Evolutionary conservation across 2,888 invertebrate species (phyloP).

Genomic region (Limnephilus auricula): DNA sequence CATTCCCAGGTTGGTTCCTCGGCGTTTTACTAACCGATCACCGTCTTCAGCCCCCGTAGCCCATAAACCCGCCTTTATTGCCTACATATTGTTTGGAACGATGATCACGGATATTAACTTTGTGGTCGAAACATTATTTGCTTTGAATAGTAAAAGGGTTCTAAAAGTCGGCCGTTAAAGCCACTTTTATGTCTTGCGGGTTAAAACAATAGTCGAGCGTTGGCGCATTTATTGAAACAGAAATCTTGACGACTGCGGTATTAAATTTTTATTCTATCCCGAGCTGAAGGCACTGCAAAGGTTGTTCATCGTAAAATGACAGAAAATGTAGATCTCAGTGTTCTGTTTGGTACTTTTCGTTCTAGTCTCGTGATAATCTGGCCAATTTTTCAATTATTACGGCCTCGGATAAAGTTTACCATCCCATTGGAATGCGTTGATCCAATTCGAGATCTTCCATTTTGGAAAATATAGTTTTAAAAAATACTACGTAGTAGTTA

Average conservation of each 20-base stretch:
- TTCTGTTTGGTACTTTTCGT: background rate
- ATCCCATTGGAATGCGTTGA: background rate
- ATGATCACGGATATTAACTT: conserved; percentile 62
- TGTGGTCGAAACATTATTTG: conserved; percentile 64
- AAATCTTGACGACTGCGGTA: conserved; percentile 57
- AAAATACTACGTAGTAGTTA: too few relatives aligned
- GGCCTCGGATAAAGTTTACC: background rate
- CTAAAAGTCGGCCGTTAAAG: conserved; percentile 63
- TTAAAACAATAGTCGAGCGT: conserved; percentile 59
- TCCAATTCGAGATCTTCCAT: background rate
- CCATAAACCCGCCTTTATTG: conserved; percentile 58
- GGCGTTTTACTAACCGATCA: conserved; percentile 46
- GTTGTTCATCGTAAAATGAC: conserved; percentile 58
- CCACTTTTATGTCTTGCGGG: conserved; percentile 62
- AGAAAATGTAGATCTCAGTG: conserved; percentile 10
- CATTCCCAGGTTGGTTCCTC: background rate
- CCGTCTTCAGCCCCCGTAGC: conserved; percentile 44
- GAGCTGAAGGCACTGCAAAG: conserved; percentile 49
- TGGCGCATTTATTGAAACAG: conserved; percentile 60
- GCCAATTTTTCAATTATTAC: background rate
- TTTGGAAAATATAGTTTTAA: too few relatives aligned
- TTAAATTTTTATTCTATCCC: conserved; percentile 55
- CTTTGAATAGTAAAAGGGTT: conserved; percentile 64
- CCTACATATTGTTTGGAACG: conserved; percentile 63
- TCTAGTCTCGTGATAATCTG: background rate